Evolutionary conservation across 1,140 invertebrate genomes (phyloP).

Genomic region (Calephelis virginiensis): DNA sequence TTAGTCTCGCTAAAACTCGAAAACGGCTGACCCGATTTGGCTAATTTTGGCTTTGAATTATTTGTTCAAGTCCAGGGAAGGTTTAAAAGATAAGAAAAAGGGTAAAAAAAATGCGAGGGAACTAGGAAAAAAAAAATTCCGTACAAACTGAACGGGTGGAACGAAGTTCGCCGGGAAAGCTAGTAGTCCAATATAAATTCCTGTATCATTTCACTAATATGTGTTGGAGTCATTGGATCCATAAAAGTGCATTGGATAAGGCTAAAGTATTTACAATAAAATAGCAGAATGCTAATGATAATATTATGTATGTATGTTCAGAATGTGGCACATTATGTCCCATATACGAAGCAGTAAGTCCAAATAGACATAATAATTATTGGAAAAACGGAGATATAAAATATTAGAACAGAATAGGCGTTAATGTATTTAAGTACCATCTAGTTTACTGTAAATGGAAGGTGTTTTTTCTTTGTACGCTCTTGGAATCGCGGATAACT

Average conservation of each 20-base stretch:
- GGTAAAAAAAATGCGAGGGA: too few relatives aligned
- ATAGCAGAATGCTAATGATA: neutral
- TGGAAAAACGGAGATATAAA: neutral
- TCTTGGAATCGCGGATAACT: slow-evolving; percentile 6
- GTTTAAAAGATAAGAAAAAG: too few relatives aligned
- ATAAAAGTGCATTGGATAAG: neutral
- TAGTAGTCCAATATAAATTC: too few relatives aligned
- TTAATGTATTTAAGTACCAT: slow-evolving; percentile 1
- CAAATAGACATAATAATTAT: neutral
- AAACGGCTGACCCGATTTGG: too few relatives aligned
- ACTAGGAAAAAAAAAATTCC: too few relatives aligned
- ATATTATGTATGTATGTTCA: neutral
- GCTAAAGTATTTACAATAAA: neutral
- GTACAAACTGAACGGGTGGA: too few relatives aligned
- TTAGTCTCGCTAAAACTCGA: too few relatives aligned
- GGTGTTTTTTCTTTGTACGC: neutral
- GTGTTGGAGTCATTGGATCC: too few relatives aligned
- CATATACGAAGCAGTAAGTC: neutral
- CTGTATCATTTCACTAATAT: too few relatives aligned
- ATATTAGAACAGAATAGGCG: slow-evolving; percentile 5
- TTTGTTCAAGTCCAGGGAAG: too few relatives aligned
- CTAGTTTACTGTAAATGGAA: neutral
- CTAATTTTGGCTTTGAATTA: too few relatives aligned
- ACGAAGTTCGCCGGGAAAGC: too few relatives aligned
- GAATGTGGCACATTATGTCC: neutral